Base-by-base conservation (phyloP, 2,113 vertebrate genomes). In the Loxodonta africana region DNA sequence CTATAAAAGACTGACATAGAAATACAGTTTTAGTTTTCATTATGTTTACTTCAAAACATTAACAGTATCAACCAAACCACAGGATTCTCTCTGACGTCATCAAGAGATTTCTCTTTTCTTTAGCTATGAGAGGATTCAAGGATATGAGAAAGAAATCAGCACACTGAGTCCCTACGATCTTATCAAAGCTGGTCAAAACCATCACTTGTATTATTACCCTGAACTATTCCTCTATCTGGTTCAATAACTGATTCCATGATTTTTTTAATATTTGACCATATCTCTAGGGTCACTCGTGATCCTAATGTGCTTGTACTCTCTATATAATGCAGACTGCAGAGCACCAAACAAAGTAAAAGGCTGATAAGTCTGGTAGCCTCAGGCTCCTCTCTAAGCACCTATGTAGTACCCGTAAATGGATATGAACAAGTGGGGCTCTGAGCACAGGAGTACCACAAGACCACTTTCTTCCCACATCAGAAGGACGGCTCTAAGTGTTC, bases 401-500 rank as follows among this genome's bases (percentile, higher is more conserved):
- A 37, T 37, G 37, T 37, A 37, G 37, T 37, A 37, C 37, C 37
- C 2, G 37, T 37, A 37, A 37, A 37, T 37, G 37, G 37, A 37
- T 37, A 37, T 2, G 37, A 37, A 37, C 37, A 37, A 37, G 37
- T 37, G 53, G 51, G 80, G 37, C 41, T 7, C 51, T 62, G 4
- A 65, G 53, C 78, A 26, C 25, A 74, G 65, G 10, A 23, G 25
- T 6, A 10, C 25, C 12, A n/a, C 28, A 6, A 51, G 63, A 62
- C 0, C 10, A 83, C 44, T 37, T 65, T 41, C 53, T 12, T 46
- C 44, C 44, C 41, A 46, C 2, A 5, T 30, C 30, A 5, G 1
- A 0, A 10, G 0, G 3, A 28, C 26, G 48, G 46, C n/a, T 25
- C 57, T 14, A 6, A 53, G 23, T 3, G 4, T 23, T 48, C 82